Base-by-base conservation (phyloP, 2,888 invertebrate genomes). In the Eupithecia subumbrata region DNA sequence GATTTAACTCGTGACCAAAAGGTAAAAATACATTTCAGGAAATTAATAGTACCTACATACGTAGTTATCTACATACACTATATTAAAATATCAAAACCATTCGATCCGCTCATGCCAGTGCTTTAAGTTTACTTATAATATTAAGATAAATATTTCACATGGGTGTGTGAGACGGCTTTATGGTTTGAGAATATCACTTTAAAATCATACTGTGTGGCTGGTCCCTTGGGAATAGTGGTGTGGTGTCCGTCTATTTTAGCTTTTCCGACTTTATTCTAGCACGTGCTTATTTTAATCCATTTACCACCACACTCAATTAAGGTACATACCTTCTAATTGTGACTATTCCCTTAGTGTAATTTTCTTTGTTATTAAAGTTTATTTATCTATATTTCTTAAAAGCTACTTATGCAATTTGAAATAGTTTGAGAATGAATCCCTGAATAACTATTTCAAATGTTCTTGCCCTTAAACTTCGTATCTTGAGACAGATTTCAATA, bases 61-160 rank as follows among this genome's bases (percentile, higher is more conserved):
- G 22, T 63, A 22, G 34, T 34, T 4, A 3, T n/a, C n/a, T 64
- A 34, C 34, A 30, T 30, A 30, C 14, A 25, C 8, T 63, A 16
- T 34, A 34, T 7, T 64, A 22, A 88, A 88, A 84, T 86, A 89
- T 86, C 91, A 92, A 92, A 83, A 86, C 74, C 40, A 76, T 71
- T 82, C 74, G 76, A 73, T 75, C 83, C 45, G 45, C 43, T 5
- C 72, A 78, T 72, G 84, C 83, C 84, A 84, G 79, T 85, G 87
- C 86, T 88, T 91, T 88, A 91, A 90, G 94, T 95, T 95, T 93
- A 94, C 95, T 92, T 95, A 94, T 94, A 93, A 94, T 94, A 95
- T 95, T 93, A 94, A 91, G 92, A 90, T 93, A 95, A 94, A 94
- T 94, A 94, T 95, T 95, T 95, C 94, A 93, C 95, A 94, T 90